These are phyloP conservation scores for Ochropleura plecta DNA, from an alignment of 2,888 invertebrate genomes.

Conservation along the genomic window DNA sequence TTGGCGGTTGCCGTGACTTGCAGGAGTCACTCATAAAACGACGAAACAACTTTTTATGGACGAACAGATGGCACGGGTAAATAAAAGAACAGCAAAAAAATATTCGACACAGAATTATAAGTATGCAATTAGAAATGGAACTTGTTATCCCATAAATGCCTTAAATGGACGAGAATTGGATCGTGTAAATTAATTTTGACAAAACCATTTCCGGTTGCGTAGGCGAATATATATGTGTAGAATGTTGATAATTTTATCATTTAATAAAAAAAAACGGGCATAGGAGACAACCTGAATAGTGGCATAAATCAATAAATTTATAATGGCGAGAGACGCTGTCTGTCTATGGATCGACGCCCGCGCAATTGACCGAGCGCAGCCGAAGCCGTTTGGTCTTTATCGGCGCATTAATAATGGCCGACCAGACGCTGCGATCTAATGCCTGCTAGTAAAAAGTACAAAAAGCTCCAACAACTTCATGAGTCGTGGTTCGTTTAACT, in stretches of 20 bases:
- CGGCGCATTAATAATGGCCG: constrained; percentile 71
- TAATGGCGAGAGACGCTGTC: constrained; percentile 57
- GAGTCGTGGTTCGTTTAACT: constrained; percentile 75
- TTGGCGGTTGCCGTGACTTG: constrained; percentile 30
- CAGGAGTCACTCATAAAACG: constrained; percentile 45
- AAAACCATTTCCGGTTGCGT: constrained; percentile 63
- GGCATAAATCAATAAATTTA: constrained; percentile 62
- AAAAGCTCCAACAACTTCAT: constrained; percentile 75
- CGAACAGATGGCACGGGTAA: constrained; percentile 42
- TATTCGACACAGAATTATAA: constrained; percentile 49
- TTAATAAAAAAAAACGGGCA: constrained; percentile 51
- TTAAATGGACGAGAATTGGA: constrained; percentile 37
- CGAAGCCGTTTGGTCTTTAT: constrained; percentile 69
- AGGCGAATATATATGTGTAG: constrained; percentile 52
- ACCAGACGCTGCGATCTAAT: constrained; percentile 67
- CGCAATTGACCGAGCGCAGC: constrained; percentile 65
- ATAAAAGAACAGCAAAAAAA: constrained; percentile 36
- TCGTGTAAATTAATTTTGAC: constrained; percentile 46
- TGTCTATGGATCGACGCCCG: constrained; percentile 64
- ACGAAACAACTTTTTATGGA: constrained; percentile 46
- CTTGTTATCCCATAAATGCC: constrained; percentile 46
- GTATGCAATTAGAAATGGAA: constrained; percentile 54
- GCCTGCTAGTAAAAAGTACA: constrained; percentile 66
- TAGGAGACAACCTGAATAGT: constrained; percentile 37
- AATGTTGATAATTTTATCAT: constrained; percentile 56